Evolutionary conservation across 2,797 vertebrate genomes (phyloP).

Genomic region (Peromyscus attwateri): DNA sequence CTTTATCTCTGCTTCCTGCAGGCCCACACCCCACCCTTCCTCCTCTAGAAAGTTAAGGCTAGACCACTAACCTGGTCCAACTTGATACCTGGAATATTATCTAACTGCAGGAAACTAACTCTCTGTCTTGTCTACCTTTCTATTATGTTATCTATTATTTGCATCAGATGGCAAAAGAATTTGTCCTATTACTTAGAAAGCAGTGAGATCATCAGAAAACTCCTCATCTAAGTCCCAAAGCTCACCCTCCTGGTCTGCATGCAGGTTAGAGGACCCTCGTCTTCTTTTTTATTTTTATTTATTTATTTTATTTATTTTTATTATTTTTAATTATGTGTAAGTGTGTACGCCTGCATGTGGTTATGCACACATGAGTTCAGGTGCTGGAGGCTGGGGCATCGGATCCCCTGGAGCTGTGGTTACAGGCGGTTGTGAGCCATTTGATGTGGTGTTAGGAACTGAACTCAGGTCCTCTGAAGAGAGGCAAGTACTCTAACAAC

Average conservation of each 20-base stretch:
- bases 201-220: not conserved
- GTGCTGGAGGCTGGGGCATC: not conserved
- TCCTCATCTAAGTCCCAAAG: not conserved
- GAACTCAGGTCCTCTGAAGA: not conserved
- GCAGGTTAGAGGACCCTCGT: slow-evolving; percentile 77
- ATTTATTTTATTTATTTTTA: not conserved
- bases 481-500: not conserved
- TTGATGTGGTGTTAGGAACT: too few relatives aligned
- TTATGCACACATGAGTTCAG: not conserved
- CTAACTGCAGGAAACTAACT: not conserved
- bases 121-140: not conserved
- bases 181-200: slow-evolving; percentile 19
- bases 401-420: not conserved
- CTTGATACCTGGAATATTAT: not conserved
- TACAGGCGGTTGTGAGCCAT: not conserved
- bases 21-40: not conserved
- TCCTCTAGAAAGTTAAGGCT: not conserved
- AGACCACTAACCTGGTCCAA: not conserved
- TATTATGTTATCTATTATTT: not conserved
- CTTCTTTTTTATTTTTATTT: slow-evolving; percentile 85
- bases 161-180: not conserved
- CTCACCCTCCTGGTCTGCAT: not conserved
- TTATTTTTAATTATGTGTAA: not conserved
- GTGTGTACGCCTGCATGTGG: not conserved
- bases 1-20: not conserved